Conservation (phyloP, 2,888 invertebrate genomes). For the Onchidella celtica region DNA sequence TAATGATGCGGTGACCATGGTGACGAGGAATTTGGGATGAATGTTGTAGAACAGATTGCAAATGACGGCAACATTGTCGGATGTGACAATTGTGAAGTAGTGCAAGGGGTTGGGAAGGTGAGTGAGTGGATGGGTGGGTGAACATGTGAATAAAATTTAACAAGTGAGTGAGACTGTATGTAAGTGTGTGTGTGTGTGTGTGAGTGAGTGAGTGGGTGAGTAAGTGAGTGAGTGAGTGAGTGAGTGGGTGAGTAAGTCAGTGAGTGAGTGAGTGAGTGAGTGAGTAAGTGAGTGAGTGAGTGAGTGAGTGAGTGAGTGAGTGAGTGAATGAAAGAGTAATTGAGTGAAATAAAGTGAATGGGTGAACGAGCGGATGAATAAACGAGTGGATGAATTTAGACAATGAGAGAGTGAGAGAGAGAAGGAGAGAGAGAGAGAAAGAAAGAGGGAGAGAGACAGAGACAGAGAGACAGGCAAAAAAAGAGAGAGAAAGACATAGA, state of each 20-base stretch:
- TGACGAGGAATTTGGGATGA: too few relatives aligned
- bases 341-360: too few relatives aligned
- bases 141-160: neutral
- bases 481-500: neutral
- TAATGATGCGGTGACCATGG: too few relatives aligned
- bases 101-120: neutral
- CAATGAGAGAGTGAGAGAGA: neutral
- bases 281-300: neutral
- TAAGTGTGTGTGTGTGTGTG: neutral
- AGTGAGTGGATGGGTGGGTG: neutral
- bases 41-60: too few relatives aligned
- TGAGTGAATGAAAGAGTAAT: too few relatives aligned
- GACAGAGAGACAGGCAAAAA: neutral
- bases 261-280: neutral
- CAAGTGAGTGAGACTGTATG: constrained; percentile 1
- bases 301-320: neutral
- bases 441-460: neutral
- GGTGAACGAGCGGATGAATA: too few relatives aligned
- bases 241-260: constrained; percentile 12
- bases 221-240: constrained; percentile 4
- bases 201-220: neutral
- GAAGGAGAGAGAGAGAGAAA: neutral
- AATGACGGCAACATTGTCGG: too few relatives aligned
- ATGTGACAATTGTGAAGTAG: too few relatives aligned
- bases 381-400: too few relatives aligned